Base-by-base conservation (phyloP, 2,113 vertebrate genomes). In the Tragulus kanchil region DNA sequence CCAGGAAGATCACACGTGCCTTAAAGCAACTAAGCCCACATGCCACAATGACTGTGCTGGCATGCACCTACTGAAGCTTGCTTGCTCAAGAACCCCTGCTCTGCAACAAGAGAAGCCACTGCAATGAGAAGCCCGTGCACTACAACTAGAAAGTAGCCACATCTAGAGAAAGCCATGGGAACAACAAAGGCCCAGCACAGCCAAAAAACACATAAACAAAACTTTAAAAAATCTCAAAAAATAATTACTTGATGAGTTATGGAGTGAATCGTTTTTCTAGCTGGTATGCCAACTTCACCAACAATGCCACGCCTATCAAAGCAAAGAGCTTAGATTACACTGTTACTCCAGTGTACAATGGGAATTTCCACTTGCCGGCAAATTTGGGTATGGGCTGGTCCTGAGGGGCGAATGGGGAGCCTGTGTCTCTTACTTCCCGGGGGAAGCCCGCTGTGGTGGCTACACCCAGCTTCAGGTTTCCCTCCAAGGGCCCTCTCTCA, bases 281-380 rank as follows among this genome's bases (percentile, higher is more conserved):
- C 31, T 21, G 5, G 64, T 75, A 64, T 52, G 25, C 71, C 8
- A 26, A 65, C 50, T 45, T 86, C 50, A n/a, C 61, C 56, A 89
- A 82, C 36, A 78, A 71, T 0, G 45, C 56, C 16, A 52, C 8
- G 48, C 23, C 21, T 26, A 26, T 15, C 48, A 28, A 21, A 28
- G 13, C 14, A 23, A 61, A 92, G 65, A 86, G 48, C 5, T 8
- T 75, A 36, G 36, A 36, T 36, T 36, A 36, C 62, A 13, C 6
- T 9, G 52, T 61, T 67, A 65, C 42, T 93, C 36, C 12, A 42
- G 54, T 6, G 15, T 64, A 59, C 59, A 85, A 36, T 50, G 71
- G 88, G 82, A 82, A 85, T 78, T 67, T 67, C 85, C 9, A 79
- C 13, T 85, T 65, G 85, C 28, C 23, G 31, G 85, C 52, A 89